Evolutionary conservation across 1,140 invertebrate species (phyloP).

Genomic region (Heliconius eleuchia): DNA sequence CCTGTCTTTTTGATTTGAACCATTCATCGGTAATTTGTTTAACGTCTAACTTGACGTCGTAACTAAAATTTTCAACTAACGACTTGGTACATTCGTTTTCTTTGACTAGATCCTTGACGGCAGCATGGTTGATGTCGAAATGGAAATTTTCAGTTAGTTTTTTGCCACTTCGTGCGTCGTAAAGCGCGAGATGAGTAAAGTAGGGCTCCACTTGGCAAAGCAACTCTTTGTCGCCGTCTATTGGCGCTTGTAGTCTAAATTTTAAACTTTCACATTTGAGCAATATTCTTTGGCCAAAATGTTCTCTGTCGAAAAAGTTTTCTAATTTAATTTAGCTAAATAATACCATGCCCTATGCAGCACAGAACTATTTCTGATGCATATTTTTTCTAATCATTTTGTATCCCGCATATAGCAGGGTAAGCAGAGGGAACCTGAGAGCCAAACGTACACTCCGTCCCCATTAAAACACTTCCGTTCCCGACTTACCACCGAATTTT

Average conservation of each 20-base stretch:
- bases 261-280: conserved; percentile 91
- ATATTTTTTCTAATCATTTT: too few relatives aligned
- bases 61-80: conserved; percentile 76
- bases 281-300: conserved; percentile 92
- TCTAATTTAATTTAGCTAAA: background rate
- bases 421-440: too few relatives aligned
- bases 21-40: conserved; percentile 76
- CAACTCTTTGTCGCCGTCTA: conserved; percentile 88
- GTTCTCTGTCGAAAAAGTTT: conserved; percentile 84
- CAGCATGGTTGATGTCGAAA: conserved; percentile 91
- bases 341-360: too few relatives aligned
- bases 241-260: conserved; percentile 90
- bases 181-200: conserved; percentile 92
- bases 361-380: too few relatives aligned
- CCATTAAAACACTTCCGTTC: too few relatives aligned
- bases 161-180: conserved; percentile 91
- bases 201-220: conserved; percentile 96
- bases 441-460: too few relatives aligned
- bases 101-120: conserved; percentile 80
- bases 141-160: conserved; percentile 97
- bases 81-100: conserved; percentile 72
- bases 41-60: conserved; percentile 77
- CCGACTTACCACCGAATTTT: too few relatives aligned
- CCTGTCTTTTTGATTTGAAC: conserved; percentile 78
- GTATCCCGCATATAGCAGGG: too few relatives aligned